Percentiles rank a stretch among this genome's conserved stretches.
Conservation (phyloP, 2,113 vertebrate species). For the Alaudala cheleensis region DNA sequence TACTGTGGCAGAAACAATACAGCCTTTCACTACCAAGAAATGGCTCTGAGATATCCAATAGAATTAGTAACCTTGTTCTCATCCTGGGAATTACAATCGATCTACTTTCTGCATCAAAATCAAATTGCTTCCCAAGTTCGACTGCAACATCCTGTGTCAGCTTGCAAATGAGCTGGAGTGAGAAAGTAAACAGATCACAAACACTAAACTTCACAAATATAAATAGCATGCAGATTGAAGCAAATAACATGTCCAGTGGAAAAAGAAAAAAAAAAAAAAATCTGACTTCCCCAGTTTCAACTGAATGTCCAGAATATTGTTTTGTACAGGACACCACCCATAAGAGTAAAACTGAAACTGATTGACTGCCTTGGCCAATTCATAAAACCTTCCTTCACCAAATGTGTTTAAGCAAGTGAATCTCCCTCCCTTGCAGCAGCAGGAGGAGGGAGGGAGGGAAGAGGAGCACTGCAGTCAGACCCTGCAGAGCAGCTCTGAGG, state of each 20-base stretch:
- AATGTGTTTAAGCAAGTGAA: neutral
- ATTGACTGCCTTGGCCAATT: constrained; percentile 10
- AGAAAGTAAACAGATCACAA: constrained; percentile 34
- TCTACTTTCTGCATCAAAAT: neutral
- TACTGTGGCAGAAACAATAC: neutral
- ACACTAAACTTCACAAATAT: neutral
- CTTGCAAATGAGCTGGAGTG: constrained; percentile 5
- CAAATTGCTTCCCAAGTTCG: constrained; percentile 23
- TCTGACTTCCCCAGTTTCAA: neutral
- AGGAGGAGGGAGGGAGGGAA: neutral
- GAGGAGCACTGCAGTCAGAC: neutral
- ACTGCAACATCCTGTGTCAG: neutral
- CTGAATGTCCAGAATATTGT: neutral
- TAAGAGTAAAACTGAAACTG: neutral
- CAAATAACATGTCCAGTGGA: neutral
- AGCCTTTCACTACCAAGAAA: neutral
- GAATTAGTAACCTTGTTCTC: neutral
- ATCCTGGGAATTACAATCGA: neutral
- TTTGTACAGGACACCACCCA: neutral
- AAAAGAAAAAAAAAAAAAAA: neutral
- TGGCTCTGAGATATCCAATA: neutral
- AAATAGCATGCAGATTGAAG: neutral
- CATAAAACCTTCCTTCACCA: neutral
- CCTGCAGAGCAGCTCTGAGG: neutral
- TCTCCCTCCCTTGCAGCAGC: neutral